These are phyloP conservation scores for Trachemys scripta DNA, from an alignment of 2,113 vertebrate species.

Conservation along the genomic window DNA sequence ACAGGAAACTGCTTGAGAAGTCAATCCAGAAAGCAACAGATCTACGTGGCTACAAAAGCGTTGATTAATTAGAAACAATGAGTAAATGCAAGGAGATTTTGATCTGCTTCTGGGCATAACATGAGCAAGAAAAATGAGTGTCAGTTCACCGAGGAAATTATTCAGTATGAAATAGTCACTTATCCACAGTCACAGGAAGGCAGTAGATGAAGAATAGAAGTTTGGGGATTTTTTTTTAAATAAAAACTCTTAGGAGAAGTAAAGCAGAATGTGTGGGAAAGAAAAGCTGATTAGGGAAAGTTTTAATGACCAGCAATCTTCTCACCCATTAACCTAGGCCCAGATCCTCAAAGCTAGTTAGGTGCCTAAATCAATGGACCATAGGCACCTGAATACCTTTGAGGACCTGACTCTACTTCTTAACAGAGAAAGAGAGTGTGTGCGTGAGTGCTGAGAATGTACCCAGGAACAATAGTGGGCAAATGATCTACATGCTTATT, in stretches of 20 bases:
- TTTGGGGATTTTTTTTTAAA: constrained; percentile 30
- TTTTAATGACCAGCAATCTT: neutral
- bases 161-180: constrained; percentile 57
- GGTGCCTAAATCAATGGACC: neutral
- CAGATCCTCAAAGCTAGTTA: neutral
- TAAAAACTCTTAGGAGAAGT: neutral
- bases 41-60: constrained; percentile 1
- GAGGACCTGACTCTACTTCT: neutral
- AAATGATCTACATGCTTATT: no score
- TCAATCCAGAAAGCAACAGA: neutral
- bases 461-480: neutral
- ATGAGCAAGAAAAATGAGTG: constrained; percentile 47
- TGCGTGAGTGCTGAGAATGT: constrained; percentile 40
- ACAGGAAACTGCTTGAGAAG: neutral
- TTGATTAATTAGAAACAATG: neutral
- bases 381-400: neutral
- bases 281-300: neutral
- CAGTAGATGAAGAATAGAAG: constrained; percentile 31
- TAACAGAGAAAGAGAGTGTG: constrained; percentile 57
- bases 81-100: constrained; percentile 36
- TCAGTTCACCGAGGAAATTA: constrained; percentile 61
- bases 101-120: neutral
- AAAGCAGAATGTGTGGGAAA: constrained; percentile 33
- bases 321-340: neutral
- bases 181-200: constrained; percentile 25